phyloP scores from a whole-genome alignment of 2,888 invertebrate species.

The Parnassius mnemosyne region DNA sequence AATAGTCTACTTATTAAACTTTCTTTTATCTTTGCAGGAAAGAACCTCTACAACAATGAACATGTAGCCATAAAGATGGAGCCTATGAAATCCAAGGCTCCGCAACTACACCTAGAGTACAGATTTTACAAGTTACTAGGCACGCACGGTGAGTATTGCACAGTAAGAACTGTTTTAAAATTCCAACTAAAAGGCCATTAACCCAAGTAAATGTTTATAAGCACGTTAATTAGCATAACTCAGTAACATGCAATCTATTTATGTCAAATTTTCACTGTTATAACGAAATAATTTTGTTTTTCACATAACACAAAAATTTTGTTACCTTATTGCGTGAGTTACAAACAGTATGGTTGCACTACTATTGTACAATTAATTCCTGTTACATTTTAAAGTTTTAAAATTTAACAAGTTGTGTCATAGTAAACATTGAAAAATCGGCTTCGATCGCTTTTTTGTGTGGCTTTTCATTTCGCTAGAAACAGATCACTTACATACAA shows the following conservation, averaged over 20 bases:
- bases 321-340: too few species aligned
- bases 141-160: slow-evolving; percentile 90
- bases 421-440: too few species aligned
- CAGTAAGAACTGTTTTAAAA: slow-evolving; percentile 7
- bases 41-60: slow-evolving; percentile 99
- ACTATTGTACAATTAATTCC: too few species aligned
- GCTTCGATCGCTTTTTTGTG: too few species aligned
- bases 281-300: background rate
- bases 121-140: slow-evolving; percentile 99
- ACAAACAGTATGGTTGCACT: too few species aligned
- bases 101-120: slow-evolving; percentile 99
- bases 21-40: slow-evolving; percentile 85
- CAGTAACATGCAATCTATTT: slow-evolving; percentile 11
- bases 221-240: slow-evolving; percentile 18
- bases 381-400: too few species aligned
- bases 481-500: too few species aligned
- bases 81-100: slow-evolving; percentile 99
- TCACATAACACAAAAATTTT: too few species aligned
- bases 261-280: slow-evolving; percentile 7
- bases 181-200: slow-evolving; percentile 12
- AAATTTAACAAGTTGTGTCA: too few species aligned
- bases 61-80: slow-evolving; percentile 99
- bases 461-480: too few species aligned
- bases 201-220: slow-evolving; percentile 19
- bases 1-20: background rate